These are phyloP conservation scores for Drosophila meridionalis DNA, from an alignment of 2,888 invertebrate species.

Conservation along the genomic window DNA sequence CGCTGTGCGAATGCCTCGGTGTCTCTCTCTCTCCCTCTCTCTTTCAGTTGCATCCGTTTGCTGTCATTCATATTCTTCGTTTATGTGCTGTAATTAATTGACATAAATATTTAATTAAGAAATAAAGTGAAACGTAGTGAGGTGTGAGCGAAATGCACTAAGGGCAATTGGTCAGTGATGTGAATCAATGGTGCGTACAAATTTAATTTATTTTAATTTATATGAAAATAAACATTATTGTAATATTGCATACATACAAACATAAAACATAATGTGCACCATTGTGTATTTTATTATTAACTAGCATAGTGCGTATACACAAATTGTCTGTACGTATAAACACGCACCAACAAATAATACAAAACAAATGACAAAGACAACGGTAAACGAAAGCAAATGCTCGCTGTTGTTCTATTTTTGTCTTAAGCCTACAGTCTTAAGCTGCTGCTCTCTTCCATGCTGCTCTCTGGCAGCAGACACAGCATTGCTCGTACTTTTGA, in stretches of 20 bases:
- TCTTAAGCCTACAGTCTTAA: not conserved
- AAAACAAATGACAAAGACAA: not conserved
- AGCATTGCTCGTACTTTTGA: not conserved
- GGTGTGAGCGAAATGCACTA: not conserved
- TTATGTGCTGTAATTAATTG: not conserved
- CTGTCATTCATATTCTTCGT: not conserved
- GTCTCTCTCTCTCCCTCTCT: not conserved
- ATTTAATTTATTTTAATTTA: constrained; percentile 3
- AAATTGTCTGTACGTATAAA: not conserved
- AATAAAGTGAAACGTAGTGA: not conserved
- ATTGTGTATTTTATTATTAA: not conserved
- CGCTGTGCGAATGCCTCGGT: not conserved
- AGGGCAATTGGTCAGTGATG: not conserved
- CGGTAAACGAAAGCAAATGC: not conserved
- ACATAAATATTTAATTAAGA: constrained; percentile 1
- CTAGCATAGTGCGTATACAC: not conserved
- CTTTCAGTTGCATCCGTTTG: not conserved
- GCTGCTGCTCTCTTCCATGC: not conserved
- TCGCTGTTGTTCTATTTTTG: not conserved
- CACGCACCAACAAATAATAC: not conserved
- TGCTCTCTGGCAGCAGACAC: not conserved
- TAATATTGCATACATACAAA: not conserved
- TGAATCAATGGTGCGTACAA: constrained; percentile 2
- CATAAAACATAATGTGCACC: too few species aligned
- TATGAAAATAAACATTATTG: not conserved